phyloP scores from a whole-genome alignment of 2,113 vertebrate species.

The Bucco capensis region DNA sequence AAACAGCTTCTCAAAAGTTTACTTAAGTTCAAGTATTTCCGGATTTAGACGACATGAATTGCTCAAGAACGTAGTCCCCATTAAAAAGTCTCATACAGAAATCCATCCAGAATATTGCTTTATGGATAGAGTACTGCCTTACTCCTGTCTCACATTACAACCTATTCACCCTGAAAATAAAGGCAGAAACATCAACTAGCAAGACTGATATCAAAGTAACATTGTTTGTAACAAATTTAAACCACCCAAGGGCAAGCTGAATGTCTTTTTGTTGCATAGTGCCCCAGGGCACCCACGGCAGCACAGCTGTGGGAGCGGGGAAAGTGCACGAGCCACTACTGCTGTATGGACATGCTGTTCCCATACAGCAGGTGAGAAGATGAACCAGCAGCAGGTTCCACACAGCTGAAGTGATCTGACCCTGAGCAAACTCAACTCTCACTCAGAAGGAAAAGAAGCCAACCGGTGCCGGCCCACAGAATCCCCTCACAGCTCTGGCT shows the following conservation, averaged over 20 bases:
- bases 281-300: rapidly evolving
- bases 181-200: neutral
- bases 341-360: rapidly evolving
- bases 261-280: rapidly evolving
- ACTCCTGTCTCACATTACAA: neutral
- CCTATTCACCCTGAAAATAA: neutral
- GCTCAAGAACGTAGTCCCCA: neutral
- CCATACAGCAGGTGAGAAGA: rapidly evolving
- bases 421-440: neutral
- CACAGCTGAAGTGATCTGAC: neutral
- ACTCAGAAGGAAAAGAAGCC: neutral
- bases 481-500: neutral
- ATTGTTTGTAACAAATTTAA: neutral
- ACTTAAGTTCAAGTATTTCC: neutral
- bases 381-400: rapidly evolving
- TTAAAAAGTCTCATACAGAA: neutral
- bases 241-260: neutral
- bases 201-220: neutral
- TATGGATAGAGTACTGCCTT: neutral
- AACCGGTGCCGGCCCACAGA: no score
- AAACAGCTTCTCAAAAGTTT: neutral
- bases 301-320: rapidly evolving
- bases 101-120: neutral
- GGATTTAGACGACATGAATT: neutral
- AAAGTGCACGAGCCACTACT: rapidly evolving